Conservation (phyloP, 1,140 invertebrate genomes). For the Papilio xuthus region DNA sequence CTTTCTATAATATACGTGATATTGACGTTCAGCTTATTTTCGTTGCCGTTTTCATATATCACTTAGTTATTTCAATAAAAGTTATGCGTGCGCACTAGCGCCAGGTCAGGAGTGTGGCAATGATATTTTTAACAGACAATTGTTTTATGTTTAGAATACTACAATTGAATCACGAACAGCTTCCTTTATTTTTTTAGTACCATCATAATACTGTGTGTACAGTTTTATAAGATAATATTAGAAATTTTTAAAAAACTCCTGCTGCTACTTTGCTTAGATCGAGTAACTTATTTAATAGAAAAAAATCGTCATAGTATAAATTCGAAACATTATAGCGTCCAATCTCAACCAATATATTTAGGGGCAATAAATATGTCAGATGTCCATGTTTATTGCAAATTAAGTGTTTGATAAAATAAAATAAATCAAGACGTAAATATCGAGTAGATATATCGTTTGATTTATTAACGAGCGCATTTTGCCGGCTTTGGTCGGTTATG, state of each 20-base stretch:
- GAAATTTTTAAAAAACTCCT: background rate
- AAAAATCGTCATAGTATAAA: background rate
- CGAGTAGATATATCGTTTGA: background rate
- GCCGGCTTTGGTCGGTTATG: background rate
- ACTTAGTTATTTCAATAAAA: conserved; percentile 44
- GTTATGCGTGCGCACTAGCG: conserved; percentile 33
- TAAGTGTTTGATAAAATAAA: conserved; percentile 20
- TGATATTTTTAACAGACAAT: conserved; percentile 40
- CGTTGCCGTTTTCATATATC: conserved; percentile 41
- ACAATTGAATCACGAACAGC: background rate
- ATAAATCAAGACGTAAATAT: conserved; percentile 15
- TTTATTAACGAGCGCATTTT: background rate
- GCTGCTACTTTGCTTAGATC: background rate
- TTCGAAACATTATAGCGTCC: background rate
- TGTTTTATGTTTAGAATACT: background rate
- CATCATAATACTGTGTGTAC: conserved; percentile 20
- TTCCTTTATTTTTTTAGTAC: conserved; percentile 40
- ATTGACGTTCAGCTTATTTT: conserved; percentile 58
- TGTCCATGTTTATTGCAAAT: conserved; percentile 18
- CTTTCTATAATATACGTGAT: conserved; percentile 54
- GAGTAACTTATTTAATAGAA: background rate
- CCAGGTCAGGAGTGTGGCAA: conserved; percentile 39
- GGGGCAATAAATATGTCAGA: conserved; percentile 17
- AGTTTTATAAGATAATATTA: background rate
- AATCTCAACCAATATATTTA: background rate